Conservation (phyloP, 2,888 invertebrate genomes). For the Thymelicus lineola region DNA sequence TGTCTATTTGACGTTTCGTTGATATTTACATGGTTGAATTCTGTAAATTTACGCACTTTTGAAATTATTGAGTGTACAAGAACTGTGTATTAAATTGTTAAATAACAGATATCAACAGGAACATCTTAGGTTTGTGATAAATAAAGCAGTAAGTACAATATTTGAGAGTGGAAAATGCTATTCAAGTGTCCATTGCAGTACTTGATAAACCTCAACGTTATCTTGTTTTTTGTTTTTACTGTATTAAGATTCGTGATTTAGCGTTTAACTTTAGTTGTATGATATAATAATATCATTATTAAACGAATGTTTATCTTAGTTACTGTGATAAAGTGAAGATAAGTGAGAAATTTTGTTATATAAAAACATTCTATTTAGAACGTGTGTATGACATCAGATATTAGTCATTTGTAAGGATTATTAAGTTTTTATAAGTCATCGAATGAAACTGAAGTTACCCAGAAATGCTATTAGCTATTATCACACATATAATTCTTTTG, state of each 20-base stretch:
- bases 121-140: conserved; percentile 21
- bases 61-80: conserved; percentile 14
- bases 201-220: conserved; percentile 39
- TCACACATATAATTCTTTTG: not conserved
- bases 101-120: conserved; percentile 29
- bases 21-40: conserved; percentile 47
- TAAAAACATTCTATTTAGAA: conserved; percentile 22
- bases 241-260: conserved; percentile 30
- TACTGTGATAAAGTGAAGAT: conserved; percentile 27
- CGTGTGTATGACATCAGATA: conserved; percentile 62
- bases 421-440: conserved; percentile 35
- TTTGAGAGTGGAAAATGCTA: not conserved
- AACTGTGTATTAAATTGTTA: conserved; percentile 15
- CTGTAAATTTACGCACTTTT: conserved; percentile 33
- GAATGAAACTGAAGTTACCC: conserved; percentile 7
- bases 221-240: conserved; percentile 47
- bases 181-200: conserved; percentile 8
- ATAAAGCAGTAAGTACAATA: not conserved
- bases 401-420: conserved; percentile 58
- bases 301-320: not conserved
- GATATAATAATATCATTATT: conserved; percentile 11
- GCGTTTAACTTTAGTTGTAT: not conserved
- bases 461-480: not conserved
- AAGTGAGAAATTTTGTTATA: conserved; percentile 29
- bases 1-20: conserved; percentile 52